Evolutionary conservation across 2,797 vertebrate genomes (phyloP).

Genomic region (Malacoctenus gilli): DNA sequence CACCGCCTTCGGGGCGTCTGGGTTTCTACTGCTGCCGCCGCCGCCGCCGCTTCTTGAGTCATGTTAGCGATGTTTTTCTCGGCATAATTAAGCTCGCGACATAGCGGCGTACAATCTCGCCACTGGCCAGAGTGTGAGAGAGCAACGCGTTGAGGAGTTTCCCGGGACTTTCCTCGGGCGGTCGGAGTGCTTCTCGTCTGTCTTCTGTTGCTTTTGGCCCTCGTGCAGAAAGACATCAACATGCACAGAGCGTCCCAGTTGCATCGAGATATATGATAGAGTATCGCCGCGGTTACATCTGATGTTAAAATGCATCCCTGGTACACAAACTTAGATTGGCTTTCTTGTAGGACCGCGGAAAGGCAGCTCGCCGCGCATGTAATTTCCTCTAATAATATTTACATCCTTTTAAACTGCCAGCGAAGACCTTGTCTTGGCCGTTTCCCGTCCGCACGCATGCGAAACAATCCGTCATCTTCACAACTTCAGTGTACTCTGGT

Average conservation of each 20-base stretch:
- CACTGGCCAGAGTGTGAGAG: constrained; percentile 10
- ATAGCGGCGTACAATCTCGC: constrained; percentile 2
- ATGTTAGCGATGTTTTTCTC: constrained; percentile 40
- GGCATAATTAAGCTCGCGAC: constrained; percentile 42
- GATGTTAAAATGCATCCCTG: constrained; percentile 26
- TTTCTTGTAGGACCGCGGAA: constrained; percentile 29
- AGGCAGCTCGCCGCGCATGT: constrained; percentile 18
- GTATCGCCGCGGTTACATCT: constrained; percentile 10
- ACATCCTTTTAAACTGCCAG: constrained; percentile 19
- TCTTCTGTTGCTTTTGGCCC: not conserved
- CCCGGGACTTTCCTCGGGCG: too few relatives aligned
- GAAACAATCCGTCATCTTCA: constrained; percentile 32
- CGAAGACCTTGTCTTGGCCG: not conserved
- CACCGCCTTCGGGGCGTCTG: constrained; percentile 36
- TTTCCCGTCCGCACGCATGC: constrained; percentile 8
- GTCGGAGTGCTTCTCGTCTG: constrained; percentile 1
- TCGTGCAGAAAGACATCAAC: constrained; percentile 7
- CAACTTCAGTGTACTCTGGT: not conserved
- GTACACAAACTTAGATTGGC: constrained; percentile 23
- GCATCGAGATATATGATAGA: constrained; percentile 32
- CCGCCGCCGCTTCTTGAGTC: constrained; percentile 11
- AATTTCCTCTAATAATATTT: constrained; percentile 30
- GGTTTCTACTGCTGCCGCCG: too few relatives aligned
- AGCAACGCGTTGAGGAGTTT: constrained; percentile 17
- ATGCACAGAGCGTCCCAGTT: constrained; percentile 3